Conservation (phyloP, 2,113 vertebrate genomes). For the Dendrocopos noguchii region DNA sequence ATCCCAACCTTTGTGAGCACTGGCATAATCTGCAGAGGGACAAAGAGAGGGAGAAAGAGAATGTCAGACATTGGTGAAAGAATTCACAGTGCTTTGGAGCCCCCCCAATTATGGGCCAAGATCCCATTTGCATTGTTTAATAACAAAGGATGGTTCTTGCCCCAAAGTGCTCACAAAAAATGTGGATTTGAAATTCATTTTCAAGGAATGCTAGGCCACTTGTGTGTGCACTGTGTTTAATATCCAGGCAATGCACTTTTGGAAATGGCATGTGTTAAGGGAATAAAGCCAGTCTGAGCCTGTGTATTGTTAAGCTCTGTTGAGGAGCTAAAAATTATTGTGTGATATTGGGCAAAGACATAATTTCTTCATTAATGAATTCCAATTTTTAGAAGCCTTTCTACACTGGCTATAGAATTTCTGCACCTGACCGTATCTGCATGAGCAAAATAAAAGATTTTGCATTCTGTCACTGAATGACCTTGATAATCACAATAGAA, state of each 20-base stretch:
- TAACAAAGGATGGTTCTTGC: conserved; percentile 61
- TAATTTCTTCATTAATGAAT: conserved; percentile 48
- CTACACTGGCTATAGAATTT: conserved; percentile 24
- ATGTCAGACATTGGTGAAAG: conserved; percentile 58
- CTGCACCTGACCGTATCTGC: conserved; percentile 23
- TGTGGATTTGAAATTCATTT: conserved; percentile 66
- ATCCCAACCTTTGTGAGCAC: conserved; percentile 63
- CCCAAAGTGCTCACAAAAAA: conserved; percentile 57
- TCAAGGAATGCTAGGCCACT: conserved; percentile 49
- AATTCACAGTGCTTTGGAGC: conserved; percentile 56
- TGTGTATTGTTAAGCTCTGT: conserved; percentile 4
- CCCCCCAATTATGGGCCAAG: conserved; percentile 54
- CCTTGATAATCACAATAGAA: conserved; percentile 48
- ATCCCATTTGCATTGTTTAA: conserved; percentile 59
- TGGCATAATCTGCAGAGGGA: conserved; percentile 48
- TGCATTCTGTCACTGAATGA: conserved; percentile 45
- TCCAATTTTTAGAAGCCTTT: conserved; percentile 46
- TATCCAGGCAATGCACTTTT: conserved; percentile 39
- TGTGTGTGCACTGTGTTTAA: conserved; percentile 38
- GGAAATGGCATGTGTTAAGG: conserved; percentile 42
- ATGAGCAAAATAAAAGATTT: conserved; percentile 39
- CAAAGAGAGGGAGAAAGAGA: conserved; percentile 51
- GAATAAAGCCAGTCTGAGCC: conserved; percentile 44
- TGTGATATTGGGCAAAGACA: conserved; percentile 39
- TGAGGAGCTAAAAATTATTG: conserved; percentile 51